Evolutionary conservation across 2,113 vertebrate genomes (phyloP).

Genomic region (Amia ocellicauda): DNA sequence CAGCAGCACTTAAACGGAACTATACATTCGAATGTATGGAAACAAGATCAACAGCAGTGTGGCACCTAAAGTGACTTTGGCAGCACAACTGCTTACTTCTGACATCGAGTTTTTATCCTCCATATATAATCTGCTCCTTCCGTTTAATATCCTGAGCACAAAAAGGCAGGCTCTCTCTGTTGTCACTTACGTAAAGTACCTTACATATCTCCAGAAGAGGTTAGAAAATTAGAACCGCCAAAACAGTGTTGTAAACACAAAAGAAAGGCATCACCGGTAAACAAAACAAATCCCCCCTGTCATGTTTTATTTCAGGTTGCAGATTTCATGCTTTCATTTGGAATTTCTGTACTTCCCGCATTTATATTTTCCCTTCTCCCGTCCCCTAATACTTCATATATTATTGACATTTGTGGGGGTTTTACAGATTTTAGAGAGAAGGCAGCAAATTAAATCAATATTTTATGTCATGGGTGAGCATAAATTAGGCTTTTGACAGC

Average conservation of each 20-base stretch:
- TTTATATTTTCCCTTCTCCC: not conserved
- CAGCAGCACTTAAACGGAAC: not conserved
- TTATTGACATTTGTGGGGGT: not conserved
- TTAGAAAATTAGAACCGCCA: not conserved
- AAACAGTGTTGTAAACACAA: constrained; percentile 8
- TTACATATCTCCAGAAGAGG: not conserved
- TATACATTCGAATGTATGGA: not conserved
- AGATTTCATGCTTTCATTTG: constrained; percentile 1
- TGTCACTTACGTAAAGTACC: constrained; percentile 15
- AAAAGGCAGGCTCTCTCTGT: constrained; percentile 2
- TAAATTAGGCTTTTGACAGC: constrained; percentile 7
- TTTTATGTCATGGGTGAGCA: constrained; percentile 6
- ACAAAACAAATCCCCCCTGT: constrained; percentile 8
- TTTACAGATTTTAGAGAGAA: not conserved
- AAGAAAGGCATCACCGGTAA: not conserved
- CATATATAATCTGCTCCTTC: not conserved
- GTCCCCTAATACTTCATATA: constrained; percentile 1
- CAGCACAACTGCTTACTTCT: not conserved
- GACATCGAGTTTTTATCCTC: constrained; percentile 4
- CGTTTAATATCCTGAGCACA: constrained; percentile 5
- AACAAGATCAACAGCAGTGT: constrained; percentile 14
- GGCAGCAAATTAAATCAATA: constrained; percentile 11
- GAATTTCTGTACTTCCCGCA: not conserved
- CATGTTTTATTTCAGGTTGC: not conserved
- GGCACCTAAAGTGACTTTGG: not conserved